Conservation (phyloP, 2,888 invertebrate genomes). For the Heliconius ismenius region DNA sequence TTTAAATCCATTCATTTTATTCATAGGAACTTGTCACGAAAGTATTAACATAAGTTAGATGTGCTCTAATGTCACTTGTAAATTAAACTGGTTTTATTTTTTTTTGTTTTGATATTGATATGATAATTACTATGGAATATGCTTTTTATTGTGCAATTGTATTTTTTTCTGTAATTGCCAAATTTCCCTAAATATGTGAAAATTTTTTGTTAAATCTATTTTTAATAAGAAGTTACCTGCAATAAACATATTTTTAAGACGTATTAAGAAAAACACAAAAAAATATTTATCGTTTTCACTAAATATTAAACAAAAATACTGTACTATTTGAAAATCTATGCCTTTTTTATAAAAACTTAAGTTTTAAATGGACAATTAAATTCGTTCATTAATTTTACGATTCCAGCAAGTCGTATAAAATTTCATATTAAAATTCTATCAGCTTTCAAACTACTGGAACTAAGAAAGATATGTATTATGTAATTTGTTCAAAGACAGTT, state of each 20-base stretch:
- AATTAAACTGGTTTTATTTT: background rate
- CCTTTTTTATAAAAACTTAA: background rate
- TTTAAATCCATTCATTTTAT: conserved; percentile 17
- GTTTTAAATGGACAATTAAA: background rate
- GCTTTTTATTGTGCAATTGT: too few relatives aligned
- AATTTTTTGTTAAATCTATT: too few relatives aligned
- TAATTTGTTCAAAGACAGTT: conserved; percentile 35
- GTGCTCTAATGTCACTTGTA: conserved; percentile 11
- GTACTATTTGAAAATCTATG: background rate
- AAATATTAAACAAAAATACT: background rate
- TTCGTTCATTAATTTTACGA: background rate
- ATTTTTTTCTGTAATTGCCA: too few relatives aligned
- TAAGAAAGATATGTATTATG: conserved; percentile 8
- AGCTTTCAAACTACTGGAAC: background rate
- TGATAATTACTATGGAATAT: too few relatives aligned
- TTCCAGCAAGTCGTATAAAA: background rate
- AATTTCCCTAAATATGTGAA: too few relatives aligned
- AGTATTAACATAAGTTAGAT: too few relatives aligned
- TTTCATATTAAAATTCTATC: background rate
- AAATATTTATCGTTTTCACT: background rate
- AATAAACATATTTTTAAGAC: too few relatives aligned
- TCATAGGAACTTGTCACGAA: background rate
- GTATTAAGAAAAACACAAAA: too few relatives aligned
- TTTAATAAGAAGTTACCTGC: too few relatives aligned
- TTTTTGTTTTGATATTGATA: background rate